Base-by-base conservation (phyloP, 1,140 invertebrate genomes). In the Ceratitis capitata region DNA sequence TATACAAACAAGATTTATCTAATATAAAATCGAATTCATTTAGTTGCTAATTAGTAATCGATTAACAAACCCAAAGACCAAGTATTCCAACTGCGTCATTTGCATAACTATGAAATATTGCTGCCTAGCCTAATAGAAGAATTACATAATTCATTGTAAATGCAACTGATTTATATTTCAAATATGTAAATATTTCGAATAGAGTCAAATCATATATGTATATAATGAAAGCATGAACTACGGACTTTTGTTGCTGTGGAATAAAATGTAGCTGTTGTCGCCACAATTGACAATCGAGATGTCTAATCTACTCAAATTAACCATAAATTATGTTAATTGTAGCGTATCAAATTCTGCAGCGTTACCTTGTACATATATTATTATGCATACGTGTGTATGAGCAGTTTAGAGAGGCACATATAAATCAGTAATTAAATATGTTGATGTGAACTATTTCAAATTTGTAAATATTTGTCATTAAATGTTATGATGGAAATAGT, bases 281-380 rank as follows among this genome's bases (percentile, higher is more conserved):
- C 58, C 23, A 61, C 58, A 61, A 16, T 9, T 61, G 58, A 26
- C 58, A 32, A 61, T 29, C 23, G 9, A 4, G 39, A 9, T 69
- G 61, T 69, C 61, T 35, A 69, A 69, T n/a, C 32, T 1, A 69
- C 61, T n/a, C 14, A 69, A 35, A 39, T 69, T 32, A 39, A 69
- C 16, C 26, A 69, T 35, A 69, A 69, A 69, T 39, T 69, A 69
- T 69, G 32, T 19, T 35, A 69, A 69, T 69, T 69, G 61, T 69
- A 29, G 61, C 61, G 5, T 69, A 69, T 69, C 29, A 12, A 69
- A 39, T 69, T 69, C 61, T 9, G 3, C 3, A 10, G 61, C 32
- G 35, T n/a, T n/a, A n/a, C n/a, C n/a, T 35, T 69, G 61, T 69
- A 61, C 29, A 61, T 26, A n/a, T n/a, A n/a, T n/a, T n/a, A n/a